Evolutionary conservation across 1,140 invertebrate species (phyloP), one percentile per base, ranked within the genome.

Genomic region (Drosophila aff.): DNA sequence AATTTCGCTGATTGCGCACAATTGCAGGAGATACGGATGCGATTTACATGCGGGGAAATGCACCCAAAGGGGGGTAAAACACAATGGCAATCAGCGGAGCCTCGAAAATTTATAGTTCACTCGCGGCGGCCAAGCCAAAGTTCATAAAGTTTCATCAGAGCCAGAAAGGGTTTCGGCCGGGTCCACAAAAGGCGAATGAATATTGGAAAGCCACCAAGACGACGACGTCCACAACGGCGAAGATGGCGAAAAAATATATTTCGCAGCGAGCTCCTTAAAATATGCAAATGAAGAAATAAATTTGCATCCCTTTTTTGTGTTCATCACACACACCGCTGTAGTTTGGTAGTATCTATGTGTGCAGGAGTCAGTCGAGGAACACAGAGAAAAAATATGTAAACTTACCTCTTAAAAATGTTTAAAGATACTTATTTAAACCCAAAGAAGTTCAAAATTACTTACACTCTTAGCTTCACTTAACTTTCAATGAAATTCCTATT

Each of bases 251-350:
- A 75, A 80, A 76, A 79, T 91, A 91, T 91, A 72, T 90, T 68
- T 75, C 69, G 73, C 46, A 81, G 79, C 73, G 69, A 91, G 91
- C 91, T 92, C 76, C 91, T 87, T 92, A 92, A 92, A 92, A 92
- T 92, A 92, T 92, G 91, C 80, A 92, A 92, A 92, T 92, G 87
- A 92, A 92, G 91, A 92, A 91, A 92, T 92, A 92, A 92, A 92
- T 92, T 92, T 91, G 73, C 82, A 83, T 90, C 84, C 84, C 83
- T 86, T 92, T 91, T 79, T 76, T 68, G 59, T 52, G 76, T 41
- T 55, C 72, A 52, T 55, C 66, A 64, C 65, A 66, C 66, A 50
- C 50, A 50, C 41, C 36, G 64, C 44, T n/a, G 79, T 49, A 66
- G 63, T 31, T 46, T 47, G 31, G 16, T 33, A n/a, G 38, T n/a